A percentile compares a stretch with the other conserved stretches of the same genome.
phyloP scores from a whole-genome alignment of 2,797 vertebrate genomes.

The Myotis planiceps region DNA sequence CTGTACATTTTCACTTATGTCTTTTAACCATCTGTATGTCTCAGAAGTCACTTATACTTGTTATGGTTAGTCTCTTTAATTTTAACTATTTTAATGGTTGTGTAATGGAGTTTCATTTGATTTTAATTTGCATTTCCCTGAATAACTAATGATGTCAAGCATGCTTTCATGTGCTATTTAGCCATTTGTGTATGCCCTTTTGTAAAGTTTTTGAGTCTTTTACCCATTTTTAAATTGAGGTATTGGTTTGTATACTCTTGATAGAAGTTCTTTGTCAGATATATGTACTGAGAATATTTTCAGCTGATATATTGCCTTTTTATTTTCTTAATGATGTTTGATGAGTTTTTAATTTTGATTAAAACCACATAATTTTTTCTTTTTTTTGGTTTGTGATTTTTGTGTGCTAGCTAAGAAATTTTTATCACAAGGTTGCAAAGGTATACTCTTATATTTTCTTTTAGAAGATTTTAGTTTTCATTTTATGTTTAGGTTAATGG shows the following conservation, averaged over 20 bases:
- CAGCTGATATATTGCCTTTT: background rate
- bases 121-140: slow-evolving; percentile 34
- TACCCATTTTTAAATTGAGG: background rate
- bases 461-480: too few relatives aligned
- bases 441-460: background rate
- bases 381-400: slow-evolving; percentile 19
- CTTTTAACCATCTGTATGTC: too few relatives aligned
- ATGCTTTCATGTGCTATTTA: background rate
- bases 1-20: background rate
- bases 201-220: background rate
- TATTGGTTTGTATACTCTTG: background rate
- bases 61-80: background rate
- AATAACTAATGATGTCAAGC: background rate
- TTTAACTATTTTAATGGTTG: slow-evolving; percentile 2
- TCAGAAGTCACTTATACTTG: too few relatives aligned
- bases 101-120: background rate
- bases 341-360: slow-evolving; percentile 40
- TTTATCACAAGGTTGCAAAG: background rate
- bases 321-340: background rate
- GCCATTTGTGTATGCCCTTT: background rate
- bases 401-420: background rate
- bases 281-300: slow-evolving; percentile 16
- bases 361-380: background rate
- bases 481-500: background rate
- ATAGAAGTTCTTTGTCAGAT: slow-evolving; percentile 5